Evolutionary conservation across 2,888 invertebrate genomes (phyloP).

Genomic region (Acanthosoma haemorrhoidale): DNA sequence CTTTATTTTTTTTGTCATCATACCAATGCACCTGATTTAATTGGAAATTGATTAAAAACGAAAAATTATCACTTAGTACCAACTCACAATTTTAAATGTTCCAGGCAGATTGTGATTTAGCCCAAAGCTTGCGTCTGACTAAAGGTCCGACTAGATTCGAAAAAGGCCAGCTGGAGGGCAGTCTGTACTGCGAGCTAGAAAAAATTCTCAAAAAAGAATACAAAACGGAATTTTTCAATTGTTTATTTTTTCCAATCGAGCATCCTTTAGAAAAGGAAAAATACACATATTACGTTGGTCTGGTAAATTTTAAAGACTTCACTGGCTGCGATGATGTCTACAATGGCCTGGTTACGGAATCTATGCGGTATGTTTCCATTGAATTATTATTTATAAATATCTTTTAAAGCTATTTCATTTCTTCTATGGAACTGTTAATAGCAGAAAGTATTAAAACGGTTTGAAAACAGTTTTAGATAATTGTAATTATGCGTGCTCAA

Average conservation of each 20-base stretch:
- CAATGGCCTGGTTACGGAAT: conserved; percentile 4
- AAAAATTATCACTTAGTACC: too few relatives aligned
- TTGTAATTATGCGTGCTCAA: too few relatives aligned
- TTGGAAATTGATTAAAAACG: too few relatives aligned
- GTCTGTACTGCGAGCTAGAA: background rate
- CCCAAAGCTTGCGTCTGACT: background rate
- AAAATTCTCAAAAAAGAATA: background rate
- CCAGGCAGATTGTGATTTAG: background rate
- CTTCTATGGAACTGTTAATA: too few relatives aligned
- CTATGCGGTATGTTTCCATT: background rate
- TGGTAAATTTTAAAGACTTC: conserved; percentile 6
- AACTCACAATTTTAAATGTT: background rate
- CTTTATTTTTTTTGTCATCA: too few relatives aligned
- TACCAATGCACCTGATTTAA: too few relatives aligned
- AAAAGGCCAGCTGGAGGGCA: background rate
- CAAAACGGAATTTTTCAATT: background rate
- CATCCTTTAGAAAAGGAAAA: background rate
- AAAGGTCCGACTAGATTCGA: background rate
- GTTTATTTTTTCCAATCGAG: background rate
- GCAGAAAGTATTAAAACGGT: too few relatives aligned
- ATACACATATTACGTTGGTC: background rate
- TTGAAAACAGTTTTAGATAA: too few relatives aligned
- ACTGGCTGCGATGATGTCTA: background rate
- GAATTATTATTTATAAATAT: too few relatives aligned
- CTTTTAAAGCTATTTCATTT: too few relatives aligned